Evolutionary conservation across 2,113 vertebrate species (phyloP).

Genomic region (Mormyrus lacerda): DNA sequence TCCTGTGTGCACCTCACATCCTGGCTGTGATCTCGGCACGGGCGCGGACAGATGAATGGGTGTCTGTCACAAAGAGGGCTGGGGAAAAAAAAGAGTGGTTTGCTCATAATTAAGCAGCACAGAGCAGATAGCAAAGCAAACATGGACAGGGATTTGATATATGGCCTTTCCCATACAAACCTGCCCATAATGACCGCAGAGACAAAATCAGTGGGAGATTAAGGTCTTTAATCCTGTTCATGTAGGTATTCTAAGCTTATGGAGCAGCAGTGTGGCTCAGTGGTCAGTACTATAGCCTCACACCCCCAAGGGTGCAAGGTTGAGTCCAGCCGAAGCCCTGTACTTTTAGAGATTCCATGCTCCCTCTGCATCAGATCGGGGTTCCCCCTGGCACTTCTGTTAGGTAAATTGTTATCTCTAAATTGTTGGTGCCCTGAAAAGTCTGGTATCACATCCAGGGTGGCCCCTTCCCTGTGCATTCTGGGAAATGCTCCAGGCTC

Average conservation of each 20-base stretch:
- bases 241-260: background rate
- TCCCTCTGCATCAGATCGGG: background rate
- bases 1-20: background rate
- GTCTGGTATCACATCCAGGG: conserved; percentile 4
- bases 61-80: background rate
- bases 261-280: background rate
- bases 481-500: background rate
- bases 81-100: background rate
- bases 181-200: background rate
- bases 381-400: background rate
- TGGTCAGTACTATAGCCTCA: background rate
- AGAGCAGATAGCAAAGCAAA: background rate
- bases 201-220: background rate
- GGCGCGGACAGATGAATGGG: background rate
- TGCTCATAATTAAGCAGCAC: background rate
- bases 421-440: background rate
- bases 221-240: background rate
- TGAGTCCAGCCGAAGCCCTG: background rate
- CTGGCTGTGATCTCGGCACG: background rate
- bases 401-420: background rate
- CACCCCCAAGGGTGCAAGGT: background rate
- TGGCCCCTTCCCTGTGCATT: background rate
- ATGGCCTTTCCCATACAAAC: background rate
- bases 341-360: background rate
- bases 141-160: background rate